Evolutionary conservation across 2,888 invertebrate genomes (phyloP), one percentile per base, ranked within the genome.

Genomic region (Spatulosminthurus flaviceps): DNA sequence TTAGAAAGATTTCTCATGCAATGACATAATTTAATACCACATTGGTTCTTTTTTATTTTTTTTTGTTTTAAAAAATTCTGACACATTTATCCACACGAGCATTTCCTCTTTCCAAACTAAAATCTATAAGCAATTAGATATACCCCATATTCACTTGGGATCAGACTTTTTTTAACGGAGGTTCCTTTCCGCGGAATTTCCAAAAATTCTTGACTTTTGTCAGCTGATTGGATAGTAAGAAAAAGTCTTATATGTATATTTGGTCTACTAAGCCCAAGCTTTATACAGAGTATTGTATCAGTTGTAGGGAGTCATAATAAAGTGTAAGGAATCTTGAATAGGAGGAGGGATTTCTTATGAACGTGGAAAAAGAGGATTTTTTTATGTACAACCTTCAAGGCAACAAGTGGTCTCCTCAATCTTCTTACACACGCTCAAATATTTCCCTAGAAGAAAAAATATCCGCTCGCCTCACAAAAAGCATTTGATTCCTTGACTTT

Each of bases 361-460:
- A 51, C 51, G 51, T 51, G 51, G 19, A 51, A 34, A 34, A 9
- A 60, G 5, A 7, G 7, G 4, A 13, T 22, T 24, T 11, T 64
- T 13, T 64, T 26, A 64, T 64, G n/a, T 22, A 64, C 22, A 5
- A 24, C 67, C 11, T 67, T 67, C 13, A 22, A 67, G 73, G 75
- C 75, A 75, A 75, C 75, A 75, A 75, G 75, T 75, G 75, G 75
- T 64, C 64, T 19, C 21, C 41, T 34, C n/a, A 22, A 9, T 34
- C n/a, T 64, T n/a, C n/a, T n/a, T 19, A 22, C 16, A 67, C 28
- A 67, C 28, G 26, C 24, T 4, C 29, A 26, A 24, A 67, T n/a
- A 26, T 67, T 26, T 67, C 29, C 29, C 5, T n/a, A 67, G 9
- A 67, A n/a, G n/a, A n/a, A n/a, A n/a, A n/a, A n/a, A n/a, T n/a